Evolutionary conservation across 2,888 invertebrate species (phyloP).

Genomic region (Limulus polyphemus): DNA sequence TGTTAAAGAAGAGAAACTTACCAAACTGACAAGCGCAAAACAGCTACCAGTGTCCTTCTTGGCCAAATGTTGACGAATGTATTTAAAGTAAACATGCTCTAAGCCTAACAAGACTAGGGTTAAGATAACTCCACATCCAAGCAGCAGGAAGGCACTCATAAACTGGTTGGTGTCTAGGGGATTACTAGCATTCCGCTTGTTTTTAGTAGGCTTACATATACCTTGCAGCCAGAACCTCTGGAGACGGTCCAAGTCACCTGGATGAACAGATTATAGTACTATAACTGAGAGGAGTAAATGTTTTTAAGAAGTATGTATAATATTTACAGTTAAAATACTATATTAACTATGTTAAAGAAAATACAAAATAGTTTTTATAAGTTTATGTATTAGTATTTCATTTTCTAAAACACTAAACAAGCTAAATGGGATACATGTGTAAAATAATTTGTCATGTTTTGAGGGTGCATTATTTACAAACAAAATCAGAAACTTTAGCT

Average conservation of each 20-base stretch:
- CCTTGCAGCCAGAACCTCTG: constrained; percentile 92
- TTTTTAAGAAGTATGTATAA: too few relatives aligned
- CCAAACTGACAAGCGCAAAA: constrained; percentile 88
- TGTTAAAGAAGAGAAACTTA: constrained; percentile 39
- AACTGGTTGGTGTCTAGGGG: constrained; percentile 58
- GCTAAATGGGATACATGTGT: too few relatives aligned
- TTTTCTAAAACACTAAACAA: too few relatives aligned
- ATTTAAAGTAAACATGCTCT: constrained; percentile 91
- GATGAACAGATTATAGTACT: constrained; percentile 5
- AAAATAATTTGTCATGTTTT: too few relatives aligned
- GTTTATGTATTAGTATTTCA: too few relatives aligned
- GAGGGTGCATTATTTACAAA: too few relatives aligned
- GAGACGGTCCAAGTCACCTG: constrained; percentile 82
- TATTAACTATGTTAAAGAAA: too few relatives aligned
- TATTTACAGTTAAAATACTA: too few relatives aligned
- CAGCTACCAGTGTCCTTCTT: constrained; percentile 82
- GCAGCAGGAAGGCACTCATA: constrained; percentile 85
- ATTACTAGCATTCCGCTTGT: constrained; percentile 52
- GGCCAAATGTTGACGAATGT: constrained; percentile 65
- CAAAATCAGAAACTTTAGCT: too few relatives aligned
- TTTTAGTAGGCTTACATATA: constrained; percentile 80
- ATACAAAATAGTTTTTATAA: too few relatives aligned
- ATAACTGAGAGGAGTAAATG: too few relatives aligned
- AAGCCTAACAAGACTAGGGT: constrained; percentile 72
- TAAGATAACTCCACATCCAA: constrained; percentile 85